These are phyloP conservation scores for Panorpa germanica DNA, from an alignment of 2,888 invertebrate species.

Conservation along the genomic window DNA sequence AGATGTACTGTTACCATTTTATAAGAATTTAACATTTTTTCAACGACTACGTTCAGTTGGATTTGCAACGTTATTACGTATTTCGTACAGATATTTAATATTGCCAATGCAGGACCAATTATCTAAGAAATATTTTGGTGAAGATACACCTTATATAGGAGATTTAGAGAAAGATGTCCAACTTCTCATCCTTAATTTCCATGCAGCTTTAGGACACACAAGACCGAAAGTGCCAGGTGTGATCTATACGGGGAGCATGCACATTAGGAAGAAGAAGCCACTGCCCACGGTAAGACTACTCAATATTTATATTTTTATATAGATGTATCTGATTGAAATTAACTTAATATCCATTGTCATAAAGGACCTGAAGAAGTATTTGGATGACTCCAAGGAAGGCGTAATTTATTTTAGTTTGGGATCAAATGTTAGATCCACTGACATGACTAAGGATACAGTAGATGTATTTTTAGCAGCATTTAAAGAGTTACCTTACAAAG, in stretches of 20 bases:
- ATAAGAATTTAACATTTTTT: conserved; percentile 22
- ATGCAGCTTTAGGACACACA: conserved; percentile 1
- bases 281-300: no score
- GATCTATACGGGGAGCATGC: conserved; percentile 5
- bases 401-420: conserved; percentile 8
- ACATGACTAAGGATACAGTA: neutral
- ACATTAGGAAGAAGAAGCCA: conserved; percentile 1
- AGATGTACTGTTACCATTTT: conserved; percentile 24
- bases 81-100: no score
- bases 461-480: conserved; percentile 1
- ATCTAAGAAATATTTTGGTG: no score
- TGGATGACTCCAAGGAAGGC: neutral
- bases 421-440: conserved; percentile 2
- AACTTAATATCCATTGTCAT: no score
- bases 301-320: no score
- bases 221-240: conserved; percentile 3
- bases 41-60: conserved; percentile 16
- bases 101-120: no score
- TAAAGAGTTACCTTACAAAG: neutral
- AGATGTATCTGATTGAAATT: no score
- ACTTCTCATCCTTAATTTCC: conserved; percentile 2
- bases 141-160: no score
- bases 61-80: no score
- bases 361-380: neutral
- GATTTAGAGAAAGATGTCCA: no score